Evolutionary conservation across 2,113 vertebrate species (phyloP).

Genomic region (Baryphthengus martii): DNA sequence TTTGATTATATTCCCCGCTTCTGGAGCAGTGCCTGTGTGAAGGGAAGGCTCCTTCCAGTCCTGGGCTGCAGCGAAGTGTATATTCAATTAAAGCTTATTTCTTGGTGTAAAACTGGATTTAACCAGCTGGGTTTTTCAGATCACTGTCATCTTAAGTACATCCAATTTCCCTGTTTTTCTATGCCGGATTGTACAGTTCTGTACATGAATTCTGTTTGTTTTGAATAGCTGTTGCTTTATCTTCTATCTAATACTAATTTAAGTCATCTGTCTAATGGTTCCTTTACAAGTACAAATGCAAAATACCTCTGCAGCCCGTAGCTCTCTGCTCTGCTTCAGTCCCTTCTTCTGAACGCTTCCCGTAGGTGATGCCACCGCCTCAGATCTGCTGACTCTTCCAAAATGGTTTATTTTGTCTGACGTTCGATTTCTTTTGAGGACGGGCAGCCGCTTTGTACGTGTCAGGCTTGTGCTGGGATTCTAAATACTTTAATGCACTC

Average conservation of each 20-base stretch:
- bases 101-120: background rate
- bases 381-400: background rate
- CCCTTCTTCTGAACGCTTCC: background rate
- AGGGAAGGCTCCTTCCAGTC: background rate
- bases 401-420: background rate
- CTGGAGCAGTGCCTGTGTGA: background rate
- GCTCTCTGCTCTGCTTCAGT: background rate
- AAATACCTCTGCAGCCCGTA: background rate
- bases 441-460: background rate
- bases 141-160: background rate
- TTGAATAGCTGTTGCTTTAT: conserved; percentile 1
- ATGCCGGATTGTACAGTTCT: background rate
- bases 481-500: conserved; percentile 34
- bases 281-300: background rate
- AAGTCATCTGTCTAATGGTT: background rate
- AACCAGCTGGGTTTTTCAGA: background rate
- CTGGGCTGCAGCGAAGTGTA: background rate
- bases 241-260: background rate
- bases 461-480: background rate
- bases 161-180: background rate
- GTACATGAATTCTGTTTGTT: background rate
- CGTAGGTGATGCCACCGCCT: background rate
- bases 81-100: background rate
- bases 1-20: background rate
- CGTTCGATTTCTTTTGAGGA: background rate